A percentile compares a stretch with the other conserved stretches of the same genome.
These are phyloP conservation scores for Sebastes diploproa DNA, from an alignment of 2,797 vertebrate species.

Conservation along the genomic window DNA sequence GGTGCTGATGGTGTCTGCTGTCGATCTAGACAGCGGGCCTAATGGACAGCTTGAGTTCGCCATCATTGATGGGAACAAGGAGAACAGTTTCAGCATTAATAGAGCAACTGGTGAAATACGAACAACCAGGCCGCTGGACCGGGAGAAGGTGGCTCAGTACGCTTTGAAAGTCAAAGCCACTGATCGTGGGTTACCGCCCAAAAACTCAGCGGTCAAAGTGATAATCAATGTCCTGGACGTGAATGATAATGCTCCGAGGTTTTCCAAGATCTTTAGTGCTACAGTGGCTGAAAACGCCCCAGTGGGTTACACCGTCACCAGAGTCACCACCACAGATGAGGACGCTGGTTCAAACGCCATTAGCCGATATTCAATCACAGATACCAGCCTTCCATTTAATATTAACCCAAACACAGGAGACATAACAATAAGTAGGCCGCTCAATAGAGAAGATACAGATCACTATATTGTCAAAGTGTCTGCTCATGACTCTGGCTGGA, in stretches of 20 bases:
- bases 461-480: slow-evolving; percentile 94
- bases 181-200: slow-evolving; percentile 88
- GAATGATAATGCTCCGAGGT: slow-evolving; percentile 95
- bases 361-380: slow-evolving; percentile 91
- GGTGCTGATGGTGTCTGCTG: slow-evolving; percentile 88
- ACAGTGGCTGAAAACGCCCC: slow-evolving; percentile 94
- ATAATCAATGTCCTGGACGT: slow-evolving; percentile 91
- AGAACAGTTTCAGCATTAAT: slow-evolving; percentile 91
- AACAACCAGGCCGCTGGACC: slow-evolving; percentile 89
- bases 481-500: slow-evolving; percentile 97
- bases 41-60: slow-evolving; percentile 94
- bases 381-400: slow-evolving; percentile 90
- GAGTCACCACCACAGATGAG: slow-evolving; percentile 95
- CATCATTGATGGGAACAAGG: slow-evolving; percentile 89
- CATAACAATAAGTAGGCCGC: slow-evolving; percentile 90
- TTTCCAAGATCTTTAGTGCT: slow-evolving; percentile 97
- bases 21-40: slow-evolving; percentile 90
- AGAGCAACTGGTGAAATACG: slow-evolving; percentile 91
- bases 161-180: slow-evolving; percentile 88
- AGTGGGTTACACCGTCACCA: slow-evolving; percentile 91
- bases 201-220: slow-evolving; percentile 87
- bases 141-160: slow-evolving; percentile 89
- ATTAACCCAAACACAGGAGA: slow-evolving; percentile 93
- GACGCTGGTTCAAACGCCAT: slow-evolving; percentile 90
- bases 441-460: slow-evolving; percentile 93